Evolutionary conservation across 1,140 invertebrate species (phyloP).

Genomic region (Melipona quadrifasciata): DNA sequence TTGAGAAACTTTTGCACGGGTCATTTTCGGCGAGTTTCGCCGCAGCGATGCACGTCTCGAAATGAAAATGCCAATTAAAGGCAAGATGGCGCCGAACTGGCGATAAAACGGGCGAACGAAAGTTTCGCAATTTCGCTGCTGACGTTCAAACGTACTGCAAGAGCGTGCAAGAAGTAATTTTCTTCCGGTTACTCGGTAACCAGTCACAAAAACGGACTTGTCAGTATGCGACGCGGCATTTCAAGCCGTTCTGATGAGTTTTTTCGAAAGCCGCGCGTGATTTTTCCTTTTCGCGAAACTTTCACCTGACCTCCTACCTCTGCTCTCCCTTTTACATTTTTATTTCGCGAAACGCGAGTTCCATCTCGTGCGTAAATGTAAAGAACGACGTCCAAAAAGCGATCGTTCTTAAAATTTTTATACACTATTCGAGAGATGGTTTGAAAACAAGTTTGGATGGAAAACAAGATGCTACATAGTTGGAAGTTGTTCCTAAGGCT

Average conservation of each 20-base stretch:
- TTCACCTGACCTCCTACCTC: neutral
- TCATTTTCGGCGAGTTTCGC: neutral
- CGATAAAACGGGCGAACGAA: neutral
- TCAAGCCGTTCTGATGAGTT: neutral
- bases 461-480: no score
- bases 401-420: no score
- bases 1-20: neutral
- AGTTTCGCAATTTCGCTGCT: conserved; percentile 3
- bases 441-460: no score
- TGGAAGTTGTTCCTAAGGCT: no score
- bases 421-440: no score
- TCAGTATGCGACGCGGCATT: neutral
- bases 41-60: neutral
- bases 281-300: neutral
- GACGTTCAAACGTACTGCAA: neutral
- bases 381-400: no score
- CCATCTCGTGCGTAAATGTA: no score
- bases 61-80: conserved; percentile 24
- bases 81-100: neutral
- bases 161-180: conserved; percentile 34
- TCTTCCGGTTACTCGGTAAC: neutral
- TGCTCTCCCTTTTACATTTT: neutral
- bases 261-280: neutral
- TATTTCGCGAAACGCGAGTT: neutral
- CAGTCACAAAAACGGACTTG: conserved; percentile 11